These are phyloP conservation scores for Aphodius granarius DNA, from an alignment of 2,888 invertebrate genomes.

Conservation along the genomic window DNA sequence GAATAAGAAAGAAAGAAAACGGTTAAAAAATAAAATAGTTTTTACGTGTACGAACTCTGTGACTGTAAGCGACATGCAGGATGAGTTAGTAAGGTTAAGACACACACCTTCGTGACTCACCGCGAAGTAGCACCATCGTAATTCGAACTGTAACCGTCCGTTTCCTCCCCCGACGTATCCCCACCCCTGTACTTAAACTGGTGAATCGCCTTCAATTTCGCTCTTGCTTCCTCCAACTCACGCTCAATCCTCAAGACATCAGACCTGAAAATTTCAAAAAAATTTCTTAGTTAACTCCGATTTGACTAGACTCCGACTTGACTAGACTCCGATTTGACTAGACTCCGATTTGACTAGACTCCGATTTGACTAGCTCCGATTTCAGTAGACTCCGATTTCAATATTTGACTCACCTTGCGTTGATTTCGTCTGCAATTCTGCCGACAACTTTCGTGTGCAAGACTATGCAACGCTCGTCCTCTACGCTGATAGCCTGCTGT, in stretches of 20 bases:
- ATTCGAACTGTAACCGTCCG: conserved; percentile 58
- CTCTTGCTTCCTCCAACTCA: conserved; percentile 90
- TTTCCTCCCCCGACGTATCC: conserved; percentile 67
- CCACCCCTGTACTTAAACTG: conserved; percentile 79
- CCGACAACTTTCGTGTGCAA: conserved; percentile 94
- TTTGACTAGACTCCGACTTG: too few species aligned
- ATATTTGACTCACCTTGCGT: conserved; percentile 70
- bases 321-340: too few species aligned
- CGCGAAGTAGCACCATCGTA: conserved; percentile 51
- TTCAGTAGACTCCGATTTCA: too few species aligned
- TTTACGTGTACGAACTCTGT: neutral
- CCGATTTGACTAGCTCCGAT: too few species aligned
- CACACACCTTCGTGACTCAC: conserved; percentile 53
- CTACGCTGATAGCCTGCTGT: conserved; percentile 86
- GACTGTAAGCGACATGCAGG: conserved; percentile 19
- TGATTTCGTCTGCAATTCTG: conserved; percentile 94
- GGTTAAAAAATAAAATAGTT: conserved; percentile 6
- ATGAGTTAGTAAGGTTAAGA: conserved; percentile 44
- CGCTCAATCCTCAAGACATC: conserved; percentile 93
- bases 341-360: too few species aligned
- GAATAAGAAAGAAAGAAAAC: neutral
- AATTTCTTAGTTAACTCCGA: too few species aligned
- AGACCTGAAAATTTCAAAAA: conserved; percentile 56
- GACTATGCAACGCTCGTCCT: conserved; percentile 88
- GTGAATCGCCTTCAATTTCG: conserved; percentile 85